A percentile compares a stretch with the other conserved stretches of the same genome.
phyloP scores from a whole-genome alignment of 2,888 invertebrate species.

The Brenthis ino region DNA sequence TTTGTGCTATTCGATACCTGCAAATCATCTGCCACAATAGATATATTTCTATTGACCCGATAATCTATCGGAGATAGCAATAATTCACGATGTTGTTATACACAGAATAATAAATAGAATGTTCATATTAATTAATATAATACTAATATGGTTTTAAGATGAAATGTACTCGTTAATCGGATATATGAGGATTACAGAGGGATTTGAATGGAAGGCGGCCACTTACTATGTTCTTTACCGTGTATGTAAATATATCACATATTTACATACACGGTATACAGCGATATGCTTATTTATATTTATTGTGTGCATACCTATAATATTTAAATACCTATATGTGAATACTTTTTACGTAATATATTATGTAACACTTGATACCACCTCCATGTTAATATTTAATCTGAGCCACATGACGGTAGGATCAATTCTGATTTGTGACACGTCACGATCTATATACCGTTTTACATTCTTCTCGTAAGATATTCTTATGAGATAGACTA shows the following conservation, averaged over 20 bases:
- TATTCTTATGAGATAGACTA: slow-evolving; percentile 30
- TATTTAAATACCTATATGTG: background rate
- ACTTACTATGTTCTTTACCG: too few relatives aligned
- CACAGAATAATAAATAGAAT: slow-evolving; percentile 11
- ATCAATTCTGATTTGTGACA: slow-evolving; percentile 35
- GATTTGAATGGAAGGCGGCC: too few relatives aligned
- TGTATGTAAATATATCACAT: too few relatives aligned
- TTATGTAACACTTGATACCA: background rate
- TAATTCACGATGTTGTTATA: slow-evolving; percentile 34
- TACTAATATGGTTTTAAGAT: background rate
- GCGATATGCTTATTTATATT: too few relatives aligned
- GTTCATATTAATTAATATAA: background rate
- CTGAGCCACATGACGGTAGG: slow-evolving; percentile 26
- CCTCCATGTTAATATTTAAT: slow-evolving; percentile 9
- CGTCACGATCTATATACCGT: slow-evolving; percentile 39
- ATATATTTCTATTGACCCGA: slow-evolving; percentile 37
- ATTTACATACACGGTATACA: too few relatives aligned
- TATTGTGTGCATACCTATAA: too few relatives aligned
- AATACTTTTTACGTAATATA: background rate
- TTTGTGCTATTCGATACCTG: slow-evolving; percentile 30
- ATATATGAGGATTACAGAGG: too few relatives aligned
- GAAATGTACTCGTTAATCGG: background rate
- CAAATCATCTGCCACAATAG: slow-evolving; percentile 36
- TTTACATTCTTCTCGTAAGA: slow-evolving; percentile 36
- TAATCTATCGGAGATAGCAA: slow-evolving; percentile 35